A percentile compares a stretch with the other conserved stretches of the same genome.
These are phyloP conservation scores for Drosophila bocki DNA, from an alignment of 1,140 invertebrate genomes.

Conservation along the genomic window DNA sequence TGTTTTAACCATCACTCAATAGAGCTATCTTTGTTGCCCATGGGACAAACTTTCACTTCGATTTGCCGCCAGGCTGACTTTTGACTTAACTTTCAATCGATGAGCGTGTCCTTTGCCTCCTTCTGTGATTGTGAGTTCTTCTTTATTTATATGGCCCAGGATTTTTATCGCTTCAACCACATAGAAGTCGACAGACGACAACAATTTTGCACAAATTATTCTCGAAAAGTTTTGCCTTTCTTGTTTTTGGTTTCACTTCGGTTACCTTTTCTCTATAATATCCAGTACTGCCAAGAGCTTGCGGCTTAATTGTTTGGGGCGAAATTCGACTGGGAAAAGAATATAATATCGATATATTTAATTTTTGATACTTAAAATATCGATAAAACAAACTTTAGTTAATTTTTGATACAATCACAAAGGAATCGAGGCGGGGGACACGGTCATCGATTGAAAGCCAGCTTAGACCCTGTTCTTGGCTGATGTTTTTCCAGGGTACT, in stretches of 20 bases:
- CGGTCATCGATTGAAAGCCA: no score
- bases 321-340: background rate
- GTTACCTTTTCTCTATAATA: conserved; percentile 15
- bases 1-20: conserved; percentile 17
- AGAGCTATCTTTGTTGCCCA: conserved; percentile 16
- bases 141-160: conserved; percentile 49
- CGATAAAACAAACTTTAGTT: no score
- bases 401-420: background rate
- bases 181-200: conserved; percentile 30
- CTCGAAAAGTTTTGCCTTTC: conserved; percentile 55
- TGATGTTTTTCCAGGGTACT: background rate
- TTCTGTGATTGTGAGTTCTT: conserved; percentile 4
- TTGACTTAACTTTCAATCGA: conserved; percentile 47
- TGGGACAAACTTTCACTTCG: conserved; percentile 70
- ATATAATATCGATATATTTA: no score
- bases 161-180: conserved; percentile 69
- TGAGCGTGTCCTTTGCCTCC: conserved; percentile 23
- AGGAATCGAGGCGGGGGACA: no score
- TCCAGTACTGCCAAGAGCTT: background rate
- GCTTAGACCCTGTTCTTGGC: no score
- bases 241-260: conserved; percentile 15
- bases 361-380: no score
- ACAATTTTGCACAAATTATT: conserved; percentile 63
- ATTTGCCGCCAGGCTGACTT: conserved; percentile 77
- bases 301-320: background rate